phyloP scores from a whole-genome alignment of 2,797 vertebrate species.

The Yasuhikotakia modesta region DNA sequence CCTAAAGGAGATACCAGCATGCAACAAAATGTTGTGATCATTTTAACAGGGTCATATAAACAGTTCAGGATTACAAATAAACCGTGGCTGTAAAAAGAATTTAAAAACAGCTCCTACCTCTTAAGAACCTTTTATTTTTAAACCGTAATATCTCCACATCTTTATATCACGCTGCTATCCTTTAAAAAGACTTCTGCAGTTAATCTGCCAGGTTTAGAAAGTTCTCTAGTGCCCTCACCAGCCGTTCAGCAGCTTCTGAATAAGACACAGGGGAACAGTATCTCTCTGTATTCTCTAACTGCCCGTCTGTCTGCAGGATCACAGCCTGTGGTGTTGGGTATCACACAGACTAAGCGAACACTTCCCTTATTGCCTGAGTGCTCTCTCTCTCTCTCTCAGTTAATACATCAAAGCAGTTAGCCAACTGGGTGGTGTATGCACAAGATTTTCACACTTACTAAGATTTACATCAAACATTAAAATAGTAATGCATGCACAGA shows the following conservation, averaged over 20 bases:
- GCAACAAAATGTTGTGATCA: not conserved
- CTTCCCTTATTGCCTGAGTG: slow-evolving; percentile 54
- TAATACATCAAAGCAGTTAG: slow-evolving; percentile 39
- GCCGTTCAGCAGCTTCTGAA: slow-evolving; percentile 52
- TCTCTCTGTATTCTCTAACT: slow-evolving; percentile 54
- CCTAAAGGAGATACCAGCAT: not conserved
- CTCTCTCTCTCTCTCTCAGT: slow-evolving; percentile 46
- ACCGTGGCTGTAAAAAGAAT: not conserved
- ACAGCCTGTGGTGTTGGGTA: slow-evolving; percentile 58
- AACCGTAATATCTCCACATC: slow-evolving; percentile 10
- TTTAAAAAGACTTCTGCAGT: slow-evolving; percentile 1
- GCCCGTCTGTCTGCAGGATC: slow-evolving; percentile 57
- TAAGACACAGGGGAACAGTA: slow-evolving; percentile 54
- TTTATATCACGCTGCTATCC: slow-evolving; percentile 6
- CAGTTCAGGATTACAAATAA: not conserved
- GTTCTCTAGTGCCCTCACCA: slow-evolving; percentile 47
- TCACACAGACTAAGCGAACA: slow-evolving; percentile 51
- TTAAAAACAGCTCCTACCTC: slow-evolving; percentile 40
- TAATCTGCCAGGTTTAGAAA: slow-evolving; percentile 43
- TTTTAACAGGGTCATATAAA: not conserved
- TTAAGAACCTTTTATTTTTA: slow-evolving; percentile 3
- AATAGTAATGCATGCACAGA: not conserved
- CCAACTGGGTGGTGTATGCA: slow-evolving; percentile 41
- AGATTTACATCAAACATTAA: slow-evolving; percentile 7
- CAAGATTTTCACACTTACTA: slow-evolving; percentile 23